phyloP scores from a whole-genome alignment of 1,140 invertebrate species.

The Coenobita brevimanus region DNA sequence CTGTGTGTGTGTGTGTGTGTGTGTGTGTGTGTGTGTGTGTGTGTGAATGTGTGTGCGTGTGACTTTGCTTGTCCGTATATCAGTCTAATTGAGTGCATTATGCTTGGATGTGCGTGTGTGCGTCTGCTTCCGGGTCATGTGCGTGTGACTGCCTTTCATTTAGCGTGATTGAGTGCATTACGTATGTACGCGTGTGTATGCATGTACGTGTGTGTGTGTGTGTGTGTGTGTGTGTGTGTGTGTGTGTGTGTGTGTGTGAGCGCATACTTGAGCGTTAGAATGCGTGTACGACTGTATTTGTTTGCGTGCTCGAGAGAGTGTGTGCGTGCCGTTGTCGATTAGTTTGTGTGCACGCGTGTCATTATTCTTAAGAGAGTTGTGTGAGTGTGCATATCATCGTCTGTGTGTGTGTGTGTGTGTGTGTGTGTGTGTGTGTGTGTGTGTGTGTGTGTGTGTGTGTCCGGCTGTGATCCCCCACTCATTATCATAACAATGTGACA shows the following conservation, averaged over 20 bases:
- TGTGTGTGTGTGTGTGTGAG: background rate
- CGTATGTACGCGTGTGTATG: background rate
- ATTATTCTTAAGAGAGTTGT: no score
- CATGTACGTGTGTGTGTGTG: background rate
- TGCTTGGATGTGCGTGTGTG: background rate
- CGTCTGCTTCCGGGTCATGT: background rate
- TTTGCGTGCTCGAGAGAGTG: no score
- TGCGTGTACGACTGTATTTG: background rate
- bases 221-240: background rate
- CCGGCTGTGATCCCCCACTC: constrained; percentile 29
- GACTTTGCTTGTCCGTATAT: no score
- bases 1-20: constrained; percentile 34
- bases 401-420: no score
- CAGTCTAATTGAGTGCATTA: background rate
- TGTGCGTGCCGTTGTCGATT: background rate
- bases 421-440: no score
- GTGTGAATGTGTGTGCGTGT: no score
- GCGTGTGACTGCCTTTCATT: background rate
- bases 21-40: constrained; percentile 12
- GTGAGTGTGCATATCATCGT: no score
- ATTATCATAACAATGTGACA: constrained; percentile 61
- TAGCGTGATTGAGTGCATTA: background rate
- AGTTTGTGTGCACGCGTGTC: background rate
- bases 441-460: background rate
- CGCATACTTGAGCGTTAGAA: no score